phyloP scores from a whole-genome alignment of 2,113 vertebrate species.

The Spilogale gracilis region DNA sequence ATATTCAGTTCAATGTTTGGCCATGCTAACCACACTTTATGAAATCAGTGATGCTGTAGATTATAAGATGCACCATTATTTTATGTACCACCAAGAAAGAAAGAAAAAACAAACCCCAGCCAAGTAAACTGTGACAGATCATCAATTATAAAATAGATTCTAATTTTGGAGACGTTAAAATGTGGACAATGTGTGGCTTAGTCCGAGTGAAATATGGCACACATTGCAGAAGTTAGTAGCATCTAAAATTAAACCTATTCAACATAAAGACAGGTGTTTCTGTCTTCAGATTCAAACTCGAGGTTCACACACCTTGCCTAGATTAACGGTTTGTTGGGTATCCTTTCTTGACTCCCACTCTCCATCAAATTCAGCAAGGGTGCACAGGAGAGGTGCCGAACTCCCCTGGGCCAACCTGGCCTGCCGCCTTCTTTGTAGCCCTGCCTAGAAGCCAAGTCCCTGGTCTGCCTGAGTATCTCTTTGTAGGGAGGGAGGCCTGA shows the following conservation, averaged over 20 bases:
- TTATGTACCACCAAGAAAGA: constrained; percentile 29
- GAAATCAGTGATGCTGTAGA: constrained; percentile 2
- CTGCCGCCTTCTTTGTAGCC: rapidly evolving
- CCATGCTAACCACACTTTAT: neutral
- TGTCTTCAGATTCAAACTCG: constrained; percentile 47
- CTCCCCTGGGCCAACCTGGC: neutral
- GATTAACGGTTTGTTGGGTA: neutral
- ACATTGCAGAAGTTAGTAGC: neutral
- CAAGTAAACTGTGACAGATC: constrained; percentile 1
- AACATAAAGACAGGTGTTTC: neutral
- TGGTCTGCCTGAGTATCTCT: neutral
- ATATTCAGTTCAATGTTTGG: neutral
- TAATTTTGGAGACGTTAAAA: constrained; percentile 53
- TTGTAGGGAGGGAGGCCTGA: neutral
- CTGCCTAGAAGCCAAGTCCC: neutral
- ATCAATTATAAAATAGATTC: neutral
- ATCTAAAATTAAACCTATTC: constrained; percentile 3
- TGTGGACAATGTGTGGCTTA: neutral
- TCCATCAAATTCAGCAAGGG: neutral
- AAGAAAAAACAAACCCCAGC: neutral
- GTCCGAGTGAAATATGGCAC: neutral
- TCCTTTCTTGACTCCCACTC: neutral
- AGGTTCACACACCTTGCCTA: neutral
- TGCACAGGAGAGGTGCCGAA: neutral
- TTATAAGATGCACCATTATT: constrained; percentile 33